A percentile compares a stretch with the other conserved stretches of the same genome.
Conservation (phyloP, 30 jellyfish, hydroid and myxozoan species). For the Aurelia sp. region DNA sequence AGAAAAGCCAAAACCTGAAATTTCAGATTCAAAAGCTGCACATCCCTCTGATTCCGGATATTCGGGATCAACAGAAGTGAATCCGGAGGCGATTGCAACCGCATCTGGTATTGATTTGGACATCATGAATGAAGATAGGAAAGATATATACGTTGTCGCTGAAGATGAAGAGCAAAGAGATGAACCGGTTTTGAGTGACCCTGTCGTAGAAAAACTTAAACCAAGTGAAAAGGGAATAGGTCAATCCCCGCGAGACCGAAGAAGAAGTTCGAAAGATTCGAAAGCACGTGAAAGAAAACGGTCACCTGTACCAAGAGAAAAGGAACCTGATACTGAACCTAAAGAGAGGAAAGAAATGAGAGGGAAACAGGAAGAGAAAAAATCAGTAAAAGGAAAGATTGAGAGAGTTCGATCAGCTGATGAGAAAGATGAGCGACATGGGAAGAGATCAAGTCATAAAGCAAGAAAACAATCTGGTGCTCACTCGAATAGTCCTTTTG, state of each 20-base stretch:
- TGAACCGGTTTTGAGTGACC: neutral
- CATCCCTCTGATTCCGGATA: conserved; percentile 34
- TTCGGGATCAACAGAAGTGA: conserved; percentile 46
- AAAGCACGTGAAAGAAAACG: neutral
- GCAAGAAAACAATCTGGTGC: conserved; percentile 47
- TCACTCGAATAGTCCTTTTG: conserved; percentile 61
- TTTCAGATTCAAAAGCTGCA: conserved; percentile 19
- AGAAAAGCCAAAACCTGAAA: neutral
- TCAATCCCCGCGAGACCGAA: neutral
- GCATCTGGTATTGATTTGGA: conserved; percentile 83
- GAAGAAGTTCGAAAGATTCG: neutral
- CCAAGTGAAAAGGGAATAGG: neutral
- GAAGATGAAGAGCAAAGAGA: conserved; percentile 9
- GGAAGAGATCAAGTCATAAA: conserved; percentile 42
- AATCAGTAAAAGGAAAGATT: neutral
- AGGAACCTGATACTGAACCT: neutral
- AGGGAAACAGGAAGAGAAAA: neutral
- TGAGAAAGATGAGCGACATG: conserved; percentile 16
- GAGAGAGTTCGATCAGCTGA: conserved; percentile 58
- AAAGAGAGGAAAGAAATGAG: neutral
- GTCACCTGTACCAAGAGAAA: conserved; percentile 5
- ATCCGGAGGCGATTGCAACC: conserved; percentile 79
- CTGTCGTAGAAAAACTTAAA: conserved; percentile 6
- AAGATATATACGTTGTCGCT: conserved; percentile 35
- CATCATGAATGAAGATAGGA: conserved; percentile 56